Base-by-base conservation (phyloP, 1,140 invertebrate species). In the Ladona fulva region DNA sequence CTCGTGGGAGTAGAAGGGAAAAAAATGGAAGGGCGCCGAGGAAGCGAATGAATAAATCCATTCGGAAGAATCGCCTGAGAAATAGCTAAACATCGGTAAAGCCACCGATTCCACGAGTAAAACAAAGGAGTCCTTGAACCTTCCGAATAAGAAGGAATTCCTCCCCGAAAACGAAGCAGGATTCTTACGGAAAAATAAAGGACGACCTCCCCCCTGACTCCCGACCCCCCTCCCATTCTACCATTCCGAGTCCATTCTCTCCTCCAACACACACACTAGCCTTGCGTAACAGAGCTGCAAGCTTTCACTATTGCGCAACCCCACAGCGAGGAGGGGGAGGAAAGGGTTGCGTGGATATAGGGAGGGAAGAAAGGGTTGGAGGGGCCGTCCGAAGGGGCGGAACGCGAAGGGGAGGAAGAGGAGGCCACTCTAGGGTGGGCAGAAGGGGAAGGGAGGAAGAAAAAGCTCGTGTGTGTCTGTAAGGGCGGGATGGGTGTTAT, bases 241-340 rank as follows among this genome's bases (percentile, higher is more conserved):
- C 52, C 52, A 66, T 66, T 66, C 12, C 1, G 16, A 16, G n/a
- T 22, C 52, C 52, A 66, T 66, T 66, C 52, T 22, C 52, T 22
- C 52, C 16, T 19, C 52, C 52, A 19, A 16, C 52, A 22, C 52
- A 16, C 52, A 19, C 14, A 19, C 14, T 22, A 66, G 52, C 52
- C 52, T 66, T 66, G 52, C 52, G 52, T 66, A 66, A 66, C 52
- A 66, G 52, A 66, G 52, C 52, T 66, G 52, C 52, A 66, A 16
- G 52, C 52, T 66, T 66, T 66, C 52, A 66, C 52, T 66, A 66
- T 66, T 66, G 52, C 52, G 52, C 52, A 66, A 66, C 52, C 44
- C 10, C 10, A 19, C 44, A 52, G 44, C 10, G 10, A 10, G n/a
- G 29, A 37, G 8, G 8, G 29, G 29, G 29, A 8, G 29, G 29